phyloP scores from a whole-genome alignment of 2,797 vertebrate genomes.

The Tenualosa thibaudeaui region DNA sequence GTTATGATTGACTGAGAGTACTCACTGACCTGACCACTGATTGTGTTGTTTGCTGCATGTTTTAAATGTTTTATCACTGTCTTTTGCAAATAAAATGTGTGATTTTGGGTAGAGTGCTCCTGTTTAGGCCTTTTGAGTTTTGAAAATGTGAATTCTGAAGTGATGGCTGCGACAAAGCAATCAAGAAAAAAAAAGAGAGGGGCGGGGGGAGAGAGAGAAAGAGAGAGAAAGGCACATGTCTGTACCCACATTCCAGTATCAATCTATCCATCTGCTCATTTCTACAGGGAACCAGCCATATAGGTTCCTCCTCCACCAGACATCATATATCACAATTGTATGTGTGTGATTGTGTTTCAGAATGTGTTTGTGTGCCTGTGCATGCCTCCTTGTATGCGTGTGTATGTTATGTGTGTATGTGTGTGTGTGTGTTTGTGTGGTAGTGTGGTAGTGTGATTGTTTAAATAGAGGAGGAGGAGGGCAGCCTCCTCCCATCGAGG shows the following conservation, averaged over 20 bases:
- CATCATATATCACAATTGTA: slow-evolving; percentile 43
- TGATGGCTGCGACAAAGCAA: too few species aligned
- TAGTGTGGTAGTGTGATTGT: background rate
- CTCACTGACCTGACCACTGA: too few species aligned
- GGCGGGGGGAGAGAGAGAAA: background rate
- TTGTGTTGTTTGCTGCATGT: too few species aligned
- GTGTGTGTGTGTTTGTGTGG: background rate
- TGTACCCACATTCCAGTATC: slow-evolving; percentile 32
- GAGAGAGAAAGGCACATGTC: slow-evolving; percentile 9
- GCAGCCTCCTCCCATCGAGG: slow-evolving; percentile 14
- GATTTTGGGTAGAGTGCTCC: too few species aligned
- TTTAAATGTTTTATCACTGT: too few species aligned
- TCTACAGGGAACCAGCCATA: slow-evolving; percentile 35
- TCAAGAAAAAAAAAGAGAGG: background rate
- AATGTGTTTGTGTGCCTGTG: background rate
- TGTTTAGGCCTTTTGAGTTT: too few species aligned
- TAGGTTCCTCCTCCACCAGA: slow-evolving; percentile 33
- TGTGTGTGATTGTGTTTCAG: background rate
- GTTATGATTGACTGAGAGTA: too few species aligned
- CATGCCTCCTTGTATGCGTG: background rate
- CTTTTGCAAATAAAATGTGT: too few species aligned
- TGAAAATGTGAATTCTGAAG: too few species aligned
- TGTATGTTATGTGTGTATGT: background rate
- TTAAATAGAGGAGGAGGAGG: background rate
- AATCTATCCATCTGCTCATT: slow-evolving; percentile 44